Evolutionary conservation across 2,888 invertebrate genomes (phyloP), one percentile per base, ranked within the genome.

Genomic region (Ennomos erosarius): DNA sequence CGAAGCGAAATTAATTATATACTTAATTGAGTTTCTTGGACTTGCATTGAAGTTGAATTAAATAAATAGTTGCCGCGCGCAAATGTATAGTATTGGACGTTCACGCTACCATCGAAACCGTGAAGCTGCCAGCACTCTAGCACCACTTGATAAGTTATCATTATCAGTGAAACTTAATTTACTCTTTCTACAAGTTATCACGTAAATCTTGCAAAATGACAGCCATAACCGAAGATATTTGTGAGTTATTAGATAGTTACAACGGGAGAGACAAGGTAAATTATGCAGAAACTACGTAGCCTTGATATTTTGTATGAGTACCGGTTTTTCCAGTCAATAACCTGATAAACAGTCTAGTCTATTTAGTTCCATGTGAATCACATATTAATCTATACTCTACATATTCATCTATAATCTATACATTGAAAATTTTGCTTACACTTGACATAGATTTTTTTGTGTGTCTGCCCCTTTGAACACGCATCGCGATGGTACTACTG

Each of bases 181-280:
- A 26, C 26, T 26, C 6, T 26, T 26, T 26, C 26, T 26, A 26
- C 6, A 4, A 26, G 26, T 26, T 26, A 5, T 26, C 26, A 6
- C 4, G 1, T 26, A 6, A 3, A 26, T 40, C 64, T 37, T 38
- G 51, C 34, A 56, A 76, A 68, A 92, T 91, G 91, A 83, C 87
- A 71, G 81, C 88, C 16, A 53, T 87, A 59, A 69, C 84, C 51
- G 92, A 92, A 78, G 94, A 94, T 90, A 93, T 95, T 79, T 95
- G 95, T 82, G 94, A 95, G 75, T 93, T 96, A 76, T 91, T 98
- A 69, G 96, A 96, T 66, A 96, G 95, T 47, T 97, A 97, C 80
- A 95, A 94, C 79, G 97, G 97, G n/a, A 94, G 97, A 80, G 97
- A 98, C 90, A 97, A 97, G 94, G 95, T 95, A 90, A 84, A 75